phyloP scores from a whole-genome alignment of 2,113 vertebrate genomes.

The Lepus timidus region DNA sequence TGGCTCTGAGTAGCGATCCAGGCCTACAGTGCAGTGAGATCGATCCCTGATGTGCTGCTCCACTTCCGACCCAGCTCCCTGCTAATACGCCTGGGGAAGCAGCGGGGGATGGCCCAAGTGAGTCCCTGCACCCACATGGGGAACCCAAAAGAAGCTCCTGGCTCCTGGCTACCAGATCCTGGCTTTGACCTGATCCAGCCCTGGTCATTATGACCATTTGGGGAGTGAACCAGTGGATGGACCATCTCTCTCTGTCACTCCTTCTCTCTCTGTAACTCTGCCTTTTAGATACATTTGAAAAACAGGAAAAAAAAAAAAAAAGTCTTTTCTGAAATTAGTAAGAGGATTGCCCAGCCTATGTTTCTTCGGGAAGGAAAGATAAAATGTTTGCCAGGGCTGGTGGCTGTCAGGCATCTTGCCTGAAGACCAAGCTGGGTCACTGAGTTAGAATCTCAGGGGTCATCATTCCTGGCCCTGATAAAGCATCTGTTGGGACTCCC shows the following conservation, averaged over 20 bases:
- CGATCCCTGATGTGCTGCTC: not conserved
- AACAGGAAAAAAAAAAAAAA: not conserved
- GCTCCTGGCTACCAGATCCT: too few species aligned
- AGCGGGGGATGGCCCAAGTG: too few species aligned
- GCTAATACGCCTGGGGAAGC: too few species aligned
- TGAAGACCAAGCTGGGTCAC: not conserved
- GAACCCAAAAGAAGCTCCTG: too few species aligned
- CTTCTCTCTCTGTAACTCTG: too few species aligned
- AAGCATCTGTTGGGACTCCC: not conserved
- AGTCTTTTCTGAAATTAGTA: not conserved
- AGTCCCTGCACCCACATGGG: too few species aligned
- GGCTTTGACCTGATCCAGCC: too few species aligned
- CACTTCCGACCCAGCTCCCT: too few species aligned
- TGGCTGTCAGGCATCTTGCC: not conserved
- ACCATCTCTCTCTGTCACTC: too few species aligned
- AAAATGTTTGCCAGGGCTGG: not conserved
- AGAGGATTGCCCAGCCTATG: not conserved
- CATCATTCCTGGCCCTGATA: not conserved
- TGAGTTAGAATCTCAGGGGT: not conserved
- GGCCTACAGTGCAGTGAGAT: fast-evolving
- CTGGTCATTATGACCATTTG: too few species aligned
- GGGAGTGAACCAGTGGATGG: too few species aligned
- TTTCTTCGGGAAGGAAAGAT: not conserved
- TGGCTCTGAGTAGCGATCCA: not conserved
- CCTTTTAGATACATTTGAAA: too few species aligned